Evolutionary conservation across 2,797 vertebrate species (phyloP), one percentile per base, ranked within the genome.

Genomic region (Sylvia borin): DNA sequence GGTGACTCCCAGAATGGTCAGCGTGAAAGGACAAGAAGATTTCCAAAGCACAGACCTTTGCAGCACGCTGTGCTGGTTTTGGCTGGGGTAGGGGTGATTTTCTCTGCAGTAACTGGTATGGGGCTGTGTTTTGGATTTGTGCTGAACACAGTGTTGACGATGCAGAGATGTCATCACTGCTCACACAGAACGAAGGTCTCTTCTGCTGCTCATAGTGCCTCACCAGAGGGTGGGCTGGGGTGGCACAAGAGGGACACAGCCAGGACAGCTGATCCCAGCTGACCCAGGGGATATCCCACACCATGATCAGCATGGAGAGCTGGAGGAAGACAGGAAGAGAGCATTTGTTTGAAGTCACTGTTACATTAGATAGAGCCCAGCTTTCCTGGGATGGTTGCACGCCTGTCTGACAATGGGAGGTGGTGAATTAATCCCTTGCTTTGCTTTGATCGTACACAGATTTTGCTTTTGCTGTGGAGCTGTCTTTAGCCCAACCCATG

Each of bases 281-380:
- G 55, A 27, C 11, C 18, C 62, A 36, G 36, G 26, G 34, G 26
- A 14, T 34, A 17, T 42, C 58, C 34, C 62, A 43, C 19, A 9
- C 13, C 32, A 1, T 4, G 22, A 32, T 20, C 70, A 61, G 18
- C 32, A 16, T 10, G 7, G 57, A 36, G 36, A 43, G 1, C 26
- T 14, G 55, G 24, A 16, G 22, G 13, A 62, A 34, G 42, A 10
- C 34, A 19, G 26, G 36, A 32, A 32, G 18, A 18, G 34, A 34
- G 47, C 0, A 0, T 48, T 32, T 54, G 15, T 36, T 40, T 13
- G 1, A 32, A 18, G 14, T 22, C 61, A 27, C 17, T 0, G 0
- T 9, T 5, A 9, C 40, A 19, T 1, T 0, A 13, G 34, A 48
- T 11, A 15, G 11, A 74, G 20, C 34, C 40, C 12, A 12, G 18